Conservation (phyloP, 1,140 invertebrate genomes). For the Anastatus disparis region DNA sequence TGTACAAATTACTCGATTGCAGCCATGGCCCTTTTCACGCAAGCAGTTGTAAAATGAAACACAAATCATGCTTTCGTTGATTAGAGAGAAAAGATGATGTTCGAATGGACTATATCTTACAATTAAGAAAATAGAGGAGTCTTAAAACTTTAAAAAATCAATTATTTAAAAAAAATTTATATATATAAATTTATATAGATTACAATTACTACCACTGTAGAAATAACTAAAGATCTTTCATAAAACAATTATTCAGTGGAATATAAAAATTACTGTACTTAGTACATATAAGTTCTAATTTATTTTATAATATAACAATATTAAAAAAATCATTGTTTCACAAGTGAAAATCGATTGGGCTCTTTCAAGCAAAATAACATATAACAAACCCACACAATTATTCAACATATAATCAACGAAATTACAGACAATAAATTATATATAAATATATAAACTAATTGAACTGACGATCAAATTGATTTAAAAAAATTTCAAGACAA, state of each 20-base stretch:
- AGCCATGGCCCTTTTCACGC: slow-evolving; percentile 28
- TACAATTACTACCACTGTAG: slow-evolving; percentile 19
- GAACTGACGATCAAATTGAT: slow-evolving; percentile 27
- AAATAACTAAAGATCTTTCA: slow-evolving; percentile 30
- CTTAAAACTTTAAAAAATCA: slow-evolving; percentile 42
- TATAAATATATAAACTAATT: slow-evolving; percentile 29
- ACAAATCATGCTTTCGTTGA: slow-evolving; percentile 31
- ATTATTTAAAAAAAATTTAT: slow-evolving; percentile 26
- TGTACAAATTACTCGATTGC: slow-evolving; percentile 39
- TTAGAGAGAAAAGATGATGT: slow-evolving; percentile 33
- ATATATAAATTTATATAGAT: slow-evolving; percentile 27
- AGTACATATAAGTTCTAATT: slow-evolving; percentile 20
- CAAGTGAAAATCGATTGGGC: slow-evolving; percentile 14
- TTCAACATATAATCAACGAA: slow-evolving; percentile 27
- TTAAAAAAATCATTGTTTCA: slow-evolving; percentile 29
- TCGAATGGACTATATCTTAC: slow-evolving; percentile 27
- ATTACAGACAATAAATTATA: slow-evolving; percentile 24
- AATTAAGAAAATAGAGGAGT: slow-evolving; percentile 35
- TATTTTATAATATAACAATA: slow-evolving; percentile 8
- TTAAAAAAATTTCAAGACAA: slow-evolving; percentile 41
- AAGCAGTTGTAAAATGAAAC: slow-evolving; percentile 28
- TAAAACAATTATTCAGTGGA: slow-evolving; percentile 27
- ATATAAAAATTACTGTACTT: slow-evolving; percentile 26
- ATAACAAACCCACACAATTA: slow-evolving; percentile 30
- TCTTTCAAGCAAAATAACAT: slow-evolving; percentile 25